A percentile compares a stretch with the other conserved stretches of the same genome.
Evolutionary conservation across 1,140 invertebrate genomes (phyloP).

Genomic region (Diplogasteroides magnus): DNA sequence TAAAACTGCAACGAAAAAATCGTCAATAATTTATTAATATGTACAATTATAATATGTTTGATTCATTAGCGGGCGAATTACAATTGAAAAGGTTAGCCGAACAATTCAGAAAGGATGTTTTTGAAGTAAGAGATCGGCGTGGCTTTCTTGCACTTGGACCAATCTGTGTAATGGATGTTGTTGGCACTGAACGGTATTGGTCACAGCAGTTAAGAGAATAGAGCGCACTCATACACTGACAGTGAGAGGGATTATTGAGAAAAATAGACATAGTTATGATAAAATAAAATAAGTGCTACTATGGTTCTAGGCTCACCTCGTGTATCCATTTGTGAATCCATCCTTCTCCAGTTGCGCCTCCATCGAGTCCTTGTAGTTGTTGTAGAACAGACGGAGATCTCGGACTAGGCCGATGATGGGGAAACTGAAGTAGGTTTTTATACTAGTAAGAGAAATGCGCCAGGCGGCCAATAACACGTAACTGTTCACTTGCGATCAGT

Average conservation of each 20-base stretch:
- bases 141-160: constrained; percentile 22
- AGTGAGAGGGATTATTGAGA: no score
- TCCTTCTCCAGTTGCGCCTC: constrained; percentile 22
- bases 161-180: constrained; percentile 25
- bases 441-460: no score
- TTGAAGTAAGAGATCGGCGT: constrained; percentile 16
- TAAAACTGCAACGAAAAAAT: no score
- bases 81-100: constrained; percentile 8
- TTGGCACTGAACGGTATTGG: constrained; percentile 13
- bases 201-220: no score
- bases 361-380: constrained; percentile 22
- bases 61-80: neutral
- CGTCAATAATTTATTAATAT: no score
- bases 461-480: no score
- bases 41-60: neutral
- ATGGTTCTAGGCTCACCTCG: constrained; percentile 2
- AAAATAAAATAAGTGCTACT: neutral
- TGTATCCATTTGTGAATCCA: constrained; percentile 20
- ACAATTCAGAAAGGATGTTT: constrained; percentile 25
- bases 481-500: no score
- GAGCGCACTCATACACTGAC: no score
- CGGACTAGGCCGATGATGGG: constrained; percentile 19
- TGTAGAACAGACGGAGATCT: constrained; percentile 20
- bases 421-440: neutral
- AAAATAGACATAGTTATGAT: neutral